Conservation (phyloP, 2,113 vertebrate genomes). For the Himantopus leucocephalus region DNA sequence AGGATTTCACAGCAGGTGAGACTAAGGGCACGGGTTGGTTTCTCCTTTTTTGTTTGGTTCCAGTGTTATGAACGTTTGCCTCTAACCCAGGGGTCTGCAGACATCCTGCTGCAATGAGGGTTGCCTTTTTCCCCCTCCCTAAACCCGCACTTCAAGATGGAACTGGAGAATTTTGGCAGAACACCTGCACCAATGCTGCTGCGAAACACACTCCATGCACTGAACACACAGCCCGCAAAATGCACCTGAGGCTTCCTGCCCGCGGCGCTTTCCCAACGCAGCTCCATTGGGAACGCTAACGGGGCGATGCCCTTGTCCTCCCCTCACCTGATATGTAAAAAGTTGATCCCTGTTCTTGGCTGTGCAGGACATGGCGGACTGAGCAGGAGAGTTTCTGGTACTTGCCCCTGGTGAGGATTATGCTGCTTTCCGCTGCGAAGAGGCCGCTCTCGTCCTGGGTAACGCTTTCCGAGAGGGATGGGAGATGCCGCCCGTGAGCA, state of each 20-base stretch:
- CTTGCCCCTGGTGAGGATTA: neutral
- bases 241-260: fast-evolving
- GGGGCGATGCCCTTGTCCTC: fast-evolving
- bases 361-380: neutral
- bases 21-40: neutral
- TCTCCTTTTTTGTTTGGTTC: neutral
- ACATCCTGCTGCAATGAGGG: neutral
- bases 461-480: fast-evolving
- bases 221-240: neutral
- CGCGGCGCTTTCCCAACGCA: fast-evolving
- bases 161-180: neutral
- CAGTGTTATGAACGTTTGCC: fast-evolving
- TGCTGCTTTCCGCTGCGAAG: neutral
- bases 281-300: fast-evolving
- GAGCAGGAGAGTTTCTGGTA: neutral
- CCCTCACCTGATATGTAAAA: neutral
- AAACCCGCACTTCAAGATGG: neutral
- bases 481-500: fast-evolving
- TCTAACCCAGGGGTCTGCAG: neutral
- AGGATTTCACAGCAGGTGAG: neutral
- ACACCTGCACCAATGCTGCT: neutral
- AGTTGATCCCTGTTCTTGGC: neutral
- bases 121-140: neutral
- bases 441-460: neutral
- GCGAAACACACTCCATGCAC: neutral